phyloP scores from a whole-genome alignment of 2,888 invertebrate species.

The Dynastes tityus region DNA sequence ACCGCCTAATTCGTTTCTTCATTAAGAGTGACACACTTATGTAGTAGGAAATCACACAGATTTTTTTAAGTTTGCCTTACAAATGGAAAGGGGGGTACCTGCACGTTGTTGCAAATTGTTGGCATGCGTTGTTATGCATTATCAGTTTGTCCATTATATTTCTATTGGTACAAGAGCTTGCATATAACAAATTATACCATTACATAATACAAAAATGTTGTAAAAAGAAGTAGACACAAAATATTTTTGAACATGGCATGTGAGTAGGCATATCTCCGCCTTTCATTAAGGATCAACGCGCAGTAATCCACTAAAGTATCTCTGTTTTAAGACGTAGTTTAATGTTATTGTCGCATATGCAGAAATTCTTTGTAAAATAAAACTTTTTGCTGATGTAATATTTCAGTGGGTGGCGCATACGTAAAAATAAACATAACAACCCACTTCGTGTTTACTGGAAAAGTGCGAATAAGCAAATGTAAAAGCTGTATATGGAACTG shows the following conservation, averaged over 20 bases:
- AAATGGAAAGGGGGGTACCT: no score
- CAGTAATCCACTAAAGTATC: conserved; percentile 1
- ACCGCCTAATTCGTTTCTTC: no score
- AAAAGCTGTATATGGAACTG: not conserved
- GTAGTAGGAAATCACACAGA: no score
- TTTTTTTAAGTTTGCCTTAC: no score
- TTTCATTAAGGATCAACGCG: not conserved
- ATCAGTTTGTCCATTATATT: no score
- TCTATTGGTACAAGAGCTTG: not conserved
- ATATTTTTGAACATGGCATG: not conserved
- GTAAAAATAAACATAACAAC: conserved; percentile 8
- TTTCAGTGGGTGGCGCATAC: not conserved
- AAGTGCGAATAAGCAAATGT: not conserved
- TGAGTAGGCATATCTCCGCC: conserved; percentile 5
- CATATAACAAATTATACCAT: not conserved
- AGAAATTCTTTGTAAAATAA: conserved; percentile 1
- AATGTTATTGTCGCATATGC: not conserved
- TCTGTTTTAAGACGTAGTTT: conserved; percentile 16
- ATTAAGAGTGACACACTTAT: no score
- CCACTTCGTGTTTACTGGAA: not conserved
- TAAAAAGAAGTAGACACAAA: not conserved
- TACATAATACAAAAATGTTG: not conserved
- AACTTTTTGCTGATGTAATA: conserved; percentile 8
- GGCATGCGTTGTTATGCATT: no score
- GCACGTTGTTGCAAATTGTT: no score